Conservation (phyloP, 30 jellyfish, hydroid and myxozoan genomes). For the Hydractinia echinata region DNA sequence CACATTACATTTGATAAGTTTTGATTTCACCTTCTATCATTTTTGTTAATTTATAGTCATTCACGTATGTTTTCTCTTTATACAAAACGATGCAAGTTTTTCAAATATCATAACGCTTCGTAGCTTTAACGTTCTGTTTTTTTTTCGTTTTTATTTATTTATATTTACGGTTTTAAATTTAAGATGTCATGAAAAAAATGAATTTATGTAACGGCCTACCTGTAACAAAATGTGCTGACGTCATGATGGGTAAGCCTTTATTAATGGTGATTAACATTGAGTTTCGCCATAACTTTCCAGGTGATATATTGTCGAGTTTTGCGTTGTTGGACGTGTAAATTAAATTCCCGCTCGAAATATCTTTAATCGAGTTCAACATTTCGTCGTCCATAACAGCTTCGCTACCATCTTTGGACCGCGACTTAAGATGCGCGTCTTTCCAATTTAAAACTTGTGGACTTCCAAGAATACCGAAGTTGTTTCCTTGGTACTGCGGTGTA, state of each 20-base stretch:
- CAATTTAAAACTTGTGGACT: slow-evolving; percentile 34
- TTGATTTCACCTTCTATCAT: too few relatives aligned
- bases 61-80: too few relatives aligned
- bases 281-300: slow-evolving; percentile 23
- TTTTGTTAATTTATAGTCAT: too few relatives aligned
- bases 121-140: too few relatives aligned
- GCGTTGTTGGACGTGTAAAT: slow-evolving; percentile 10
- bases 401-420: slow-evolving; percentile 14
- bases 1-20: too few relatives aligned
- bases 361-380: slow-evolving; percentile 17
- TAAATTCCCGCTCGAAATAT: background rate
- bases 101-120: too few relatives aligned
- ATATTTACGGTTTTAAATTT: too few relatives aligned
- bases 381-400: slow-evolving; percentile 10
- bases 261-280: slow-evolving; percentile 17
- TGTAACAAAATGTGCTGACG: slow-evolving; percentile 4
- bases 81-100: too few relatives aligned
- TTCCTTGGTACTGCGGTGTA: background rate
- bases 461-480: slow-evolving; percentile 20
- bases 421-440: background rate
- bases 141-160: too few relatives aligned
- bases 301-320: slow-evolving; percentile 11
- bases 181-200: too few relatives aligned
- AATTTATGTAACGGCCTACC: background rate
- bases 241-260: slow-evolving; percentile 1